Evolutionary conservation across 1,140 invertebrate genomes (phyloP), one percentile per base, ranked within the genome.

Genomic region (Plutomurus gul): DNA sequence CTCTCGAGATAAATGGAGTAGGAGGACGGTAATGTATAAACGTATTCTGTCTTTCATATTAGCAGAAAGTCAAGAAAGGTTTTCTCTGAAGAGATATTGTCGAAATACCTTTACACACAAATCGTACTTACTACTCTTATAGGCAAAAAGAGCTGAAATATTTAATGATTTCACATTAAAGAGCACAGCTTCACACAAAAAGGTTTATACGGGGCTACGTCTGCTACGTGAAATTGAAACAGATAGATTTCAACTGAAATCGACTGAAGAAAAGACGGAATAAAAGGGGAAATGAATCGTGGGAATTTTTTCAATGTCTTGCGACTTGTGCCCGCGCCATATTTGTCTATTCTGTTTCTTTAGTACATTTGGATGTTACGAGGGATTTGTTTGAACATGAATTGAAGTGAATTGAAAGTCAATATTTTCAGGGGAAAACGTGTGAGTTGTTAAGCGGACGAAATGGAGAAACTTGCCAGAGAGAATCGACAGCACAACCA

Each of bases 141-240:
- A n/a, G n/a, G n/a, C n/a, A n/a, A 20, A 16, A 10, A 27, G 20
- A 56, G 22, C n/a, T n/a, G n/a, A 56, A 65, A 65, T 8, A 13
- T 65, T 25, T 30, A 65, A 65, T 65, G 56, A 65, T 65, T 65
- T 65, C 27, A n/a, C 56, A 65, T 65, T 65, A 65, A 13, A 65
- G 13, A 16, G 51, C 51, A 56, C 25, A 27, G 8, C 51, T 13
- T 25, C 6, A 56, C 49, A 56, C 11, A 20, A 11, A n/a, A 18
- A 1, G 20, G 3, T 27, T 22, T 56, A 25, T n/a, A n/a, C n/a
- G 8, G 22, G 51, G 51, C 30, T 56, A 27, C 11, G 30, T 22
- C 16, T 56, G 16, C 51, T 27, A 56, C 43, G n/a, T 65, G 56
- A 65, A 65, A 65, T 65, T 25, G 56, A 65, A 65, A 65, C 56